Evolutionary conservation across 1,140 invertebrate genomes (phyloP).

Genomic region (Drosophila parvula): DNA sequence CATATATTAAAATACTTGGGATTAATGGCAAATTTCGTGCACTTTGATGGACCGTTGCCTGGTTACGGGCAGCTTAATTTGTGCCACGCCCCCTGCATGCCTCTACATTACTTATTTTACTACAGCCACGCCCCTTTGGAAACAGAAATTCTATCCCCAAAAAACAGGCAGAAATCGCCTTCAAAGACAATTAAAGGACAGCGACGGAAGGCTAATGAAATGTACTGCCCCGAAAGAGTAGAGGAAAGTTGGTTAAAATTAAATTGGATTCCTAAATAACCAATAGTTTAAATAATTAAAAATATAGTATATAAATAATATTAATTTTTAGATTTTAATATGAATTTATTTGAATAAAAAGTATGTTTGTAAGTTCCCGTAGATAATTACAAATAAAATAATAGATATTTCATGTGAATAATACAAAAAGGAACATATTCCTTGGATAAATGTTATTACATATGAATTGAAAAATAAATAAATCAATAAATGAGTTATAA

Average conservation of each 20-base stretch:
- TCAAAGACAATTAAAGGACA: slow-evolving; percentile 66
- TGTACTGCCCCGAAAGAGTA: not conserved
- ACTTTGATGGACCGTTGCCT: slow-evolving; percentile 24
- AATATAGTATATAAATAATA: too few species aligned
- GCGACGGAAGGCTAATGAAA: slow-evolving; percentile 61
- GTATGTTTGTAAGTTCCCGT: too few species aligned
- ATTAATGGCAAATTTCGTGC: too few species aligned
- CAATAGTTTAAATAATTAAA: too few species aligned
- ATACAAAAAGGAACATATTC: too few species aligned
- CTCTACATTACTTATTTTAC: slow-evolving; percentile 16
- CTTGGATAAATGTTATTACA: too few species aligned
- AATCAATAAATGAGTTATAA: not conserved
- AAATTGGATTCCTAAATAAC: too few species aligned
- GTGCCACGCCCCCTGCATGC: slow-evolving; percentile 62
- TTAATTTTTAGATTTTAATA: too few species aligned
- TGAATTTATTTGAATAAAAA: too few species aligned
- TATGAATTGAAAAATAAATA: not conserved
- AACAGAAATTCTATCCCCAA: not conserved
- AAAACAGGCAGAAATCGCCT: not conserved
- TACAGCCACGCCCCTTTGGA: slow-evolving; percentile 5
- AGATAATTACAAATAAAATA: too few species aligned
- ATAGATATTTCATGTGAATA: too few species aligned
- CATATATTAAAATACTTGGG: not conserved
- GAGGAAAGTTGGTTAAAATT: too few species aligned
- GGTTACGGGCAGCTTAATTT: slow-evolving; percentile 45